phyloP scores from a whole-genome alignment of 2,797 vertebrate genomes.

The Sibirionetta formosa region DNA sequence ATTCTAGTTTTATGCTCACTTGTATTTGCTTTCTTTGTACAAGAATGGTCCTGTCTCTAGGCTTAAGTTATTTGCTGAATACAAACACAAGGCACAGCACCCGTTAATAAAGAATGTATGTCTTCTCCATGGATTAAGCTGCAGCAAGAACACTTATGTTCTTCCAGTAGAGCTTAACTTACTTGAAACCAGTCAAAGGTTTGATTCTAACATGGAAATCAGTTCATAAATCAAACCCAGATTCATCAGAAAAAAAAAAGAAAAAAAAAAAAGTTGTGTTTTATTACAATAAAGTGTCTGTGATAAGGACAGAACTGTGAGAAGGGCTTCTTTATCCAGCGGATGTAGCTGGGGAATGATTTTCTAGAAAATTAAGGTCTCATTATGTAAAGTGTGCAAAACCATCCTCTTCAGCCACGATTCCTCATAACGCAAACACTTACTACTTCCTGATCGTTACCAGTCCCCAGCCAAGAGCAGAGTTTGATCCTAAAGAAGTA shows the following conservation, averaged over 20 bases:
- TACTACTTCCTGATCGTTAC: not conserved
- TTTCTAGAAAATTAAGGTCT: not conserved
- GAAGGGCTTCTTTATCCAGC: not conserved
- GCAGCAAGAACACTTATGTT: slow-evolving; percentile 6
- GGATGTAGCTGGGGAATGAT: fast-evolving
- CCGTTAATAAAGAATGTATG: not conserved
- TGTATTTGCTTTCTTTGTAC: slow-evolving; percentile 34
- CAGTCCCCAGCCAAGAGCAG: not conserved
- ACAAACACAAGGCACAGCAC: not conserved
- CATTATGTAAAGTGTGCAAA: not conserved
- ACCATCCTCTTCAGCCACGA: not conserved
- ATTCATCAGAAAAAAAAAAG: not conserved
- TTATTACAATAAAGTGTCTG: not conserved
- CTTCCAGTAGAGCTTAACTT: not conserved
- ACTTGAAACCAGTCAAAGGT: not conserved
- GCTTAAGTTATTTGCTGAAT: slow-evolving; percentile 43
- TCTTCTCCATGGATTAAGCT: slow-evolving; percentile 1
- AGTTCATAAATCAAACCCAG: not conserved
- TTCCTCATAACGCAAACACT: not conserved
- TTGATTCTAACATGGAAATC: not conserved
- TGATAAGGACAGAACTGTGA: not conserved
- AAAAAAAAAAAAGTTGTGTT: not conserved
- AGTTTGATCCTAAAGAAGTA: not conserved
- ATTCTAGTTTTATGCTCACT: not conserved
- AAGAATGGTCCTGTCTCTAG: not conserved